Evolutionary conservation across 2,113 vertebrate genomes (phyloP), one percentile per base, ranked within the genome.

Genomic region (Neomonachus schauinslandi): DNA sequence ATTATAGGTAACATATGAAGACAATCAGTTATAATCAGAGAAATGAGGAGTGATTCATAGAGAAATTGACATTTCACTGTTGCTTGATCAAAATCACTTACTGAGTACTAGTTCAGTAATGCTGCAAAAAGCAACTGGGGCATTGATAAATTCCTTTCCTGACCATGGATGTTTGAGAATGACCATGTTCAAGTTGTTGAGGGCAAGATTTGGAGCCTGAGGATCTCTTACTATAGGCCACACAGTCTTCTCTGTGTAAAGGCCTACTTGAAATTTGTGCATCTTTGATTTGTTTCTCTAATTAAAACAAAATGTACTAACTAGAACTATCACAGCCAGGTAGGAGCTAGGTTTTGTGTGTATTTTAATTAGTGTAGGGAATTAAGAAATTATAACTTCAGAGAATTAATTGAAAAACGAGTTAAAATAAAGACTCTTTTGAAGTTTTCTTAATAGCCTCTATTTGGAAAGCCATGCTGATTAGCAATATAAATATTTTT

Each of bases 291-390:
- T 57, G 7, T 84, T 94, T 95, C 88, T 65, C 77, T 95, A 91
- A 92, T 53, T 93, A 21, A 86, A 86, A 74, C 42, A 82, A 83
- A 91, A 87, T 53, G 2, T 33, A 42, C 65, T 83, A 85, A 94
- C 57, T 74, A 63, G 86, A 96, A 79, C 51, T 49, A 55, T 84
- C 92, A 85, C 22, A 90, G 84, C 65, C 61, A 88, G 79, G 42
- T 57, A 90, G 42, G 39, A 80, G 14, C 28, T 83, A 83, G 39
- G 57, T 67, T 55, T 31, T 61, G 3, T 65, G 11, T 51, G 13
- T 88, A 55, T 84, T n/a, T 86, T 67, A 46, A 95, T 85, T 67
- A 89, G 74, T n/a, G 3, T 80, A 80, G 19, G 57, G 14, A 80
- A 94, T 71, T 65, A 65, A 89, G 53, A 86, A 82, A 71, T 57